These are phyloP conservation scores for Aphelenchoides besseyi DNA, from an alignment of 1,140 invertebrate species.

Conservation along the genomic window DNA sequence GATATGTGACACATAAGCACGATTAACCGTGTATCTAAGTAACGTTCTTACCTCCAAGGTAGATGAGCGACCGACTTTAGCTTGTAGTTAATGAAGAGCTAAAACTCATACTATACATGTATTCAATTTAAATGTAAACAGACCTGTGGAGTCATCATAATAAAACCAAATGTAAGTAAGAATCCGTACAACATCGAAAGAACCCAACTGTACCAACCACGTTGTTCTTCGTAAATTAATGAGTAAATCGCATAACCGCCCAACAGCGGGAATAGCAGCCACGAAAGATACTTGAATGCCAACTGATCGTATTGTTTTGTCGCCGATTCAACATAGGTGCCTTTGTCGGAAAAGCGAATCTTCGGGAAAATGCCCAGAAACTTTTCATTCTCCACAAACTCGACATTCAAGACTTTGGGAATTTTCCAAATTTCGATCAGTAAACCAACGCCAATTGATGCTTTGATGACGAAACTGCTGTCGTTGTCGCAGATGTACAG, in stretches of 20 bases:
- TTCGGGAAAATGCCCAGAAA: slow-evolving; percentile 77
- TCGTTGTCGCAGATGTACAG: slow-evolving; percentile 94
- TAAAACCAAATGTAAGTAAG: slow-evolving; percentile 95
- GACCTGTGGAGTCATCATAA: slow-evolving; percentile 94
- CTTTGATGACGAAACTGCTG: slow-evolving; percentile 87
- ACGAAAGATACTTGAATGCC: slow-evolving; percentile 91
- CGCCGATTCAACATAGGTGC: slow-evolving; percentile 89
- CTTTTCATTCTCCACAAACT: slow-evolving; percentile 67
- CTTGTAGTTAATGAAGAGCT: slow-evolving; percentile 96
- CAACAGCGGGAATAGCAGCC: slow-evolving; percentile 87
- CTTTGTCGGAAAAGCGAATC: slow-evolving; percentile 82
- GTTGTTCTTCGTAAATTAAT: slow-evolving; percentile 92
- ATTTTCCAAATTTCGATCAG: slow-evolving; percentile 99
- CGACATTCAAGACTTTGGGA: slow-evolving; percentile 71
- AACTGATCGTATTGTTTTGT: slow-evolving; percentile 89
- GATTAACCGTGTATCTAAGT: too few relatives aligned
- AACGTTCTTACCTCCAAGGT: too few relatives aligned
- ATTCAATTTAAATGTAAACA: slow-evolving; percentile 9
- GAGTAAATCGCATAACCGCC: slow-evolving; percentile 90
- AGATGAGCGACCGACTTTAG: slow-evolving; percentile 96
- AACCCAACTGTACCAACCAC: slow-evolving; percentile 89
- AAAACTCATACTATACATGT: slow-evolving; percentile 70
- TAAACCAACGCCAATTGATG: slow-evolving; percentile 79
- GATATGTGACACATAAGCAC: too few relatives aligned
- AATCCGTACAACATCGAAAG: slow-evolving; percentile 93